Evolutionary conservation across 2,113 vertebrate genomes (phyloP).

Genomic region (Antechinus flavipes): DNA sequence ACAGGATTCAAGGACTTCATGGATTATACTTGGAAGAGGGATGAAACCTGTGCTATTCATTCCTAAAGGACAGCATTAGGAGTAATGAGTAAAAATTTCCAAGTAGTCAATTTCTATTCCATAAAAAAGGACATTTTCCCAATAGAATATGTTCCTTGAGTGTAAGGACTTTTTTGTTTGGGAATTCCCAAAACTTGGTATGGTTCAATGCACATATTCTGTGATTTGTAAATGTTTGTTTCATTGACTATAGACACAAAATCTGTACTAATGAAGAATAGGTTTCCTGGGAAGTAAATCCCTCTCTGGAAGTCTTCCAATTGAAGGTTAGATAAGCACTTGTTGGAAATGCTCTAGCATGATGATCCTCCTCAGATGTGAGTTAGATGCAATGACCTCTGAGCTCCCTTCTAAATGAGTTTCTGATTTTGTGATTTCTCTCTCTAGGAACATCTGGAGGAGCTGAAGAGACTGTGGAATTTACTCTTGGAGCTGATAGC

Average conservation of each 20-base stretch:
- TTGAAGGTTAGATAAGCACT: background rate
- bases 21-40: background rate
- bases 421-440: background rate
- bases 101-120: background rate
- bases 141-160: background rate
- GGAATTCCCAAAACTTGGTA: background rate
- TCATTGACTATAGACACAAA: background rate
- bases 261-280: background rate
- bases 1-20: background rate
- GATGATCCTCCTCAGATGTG: background rate
- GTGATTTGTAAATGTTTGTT: background rate
- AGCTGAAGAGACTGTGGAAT: constrained; percentile 59
- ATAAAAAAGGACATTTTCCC: background rate
- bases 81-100: background rate
- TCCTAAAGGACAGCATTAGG: background rate
- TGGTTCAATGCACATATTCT: background rate
- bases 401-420: background rate
- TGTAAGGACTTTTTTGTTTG: background rate
- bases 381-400: background rate
- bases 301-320: background rate
- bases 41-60: background rate
- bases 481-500: constrained; percentile 57
- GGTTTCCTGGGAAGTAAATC: background rate
- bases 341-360: background rate
- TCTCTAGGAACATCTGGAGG: constrained; percentile 53